Evolutionary conservation across 2,113 vertebrate genomes (phyloP).

Genomic region (Anarrhichthys ocellatus): DNA sequence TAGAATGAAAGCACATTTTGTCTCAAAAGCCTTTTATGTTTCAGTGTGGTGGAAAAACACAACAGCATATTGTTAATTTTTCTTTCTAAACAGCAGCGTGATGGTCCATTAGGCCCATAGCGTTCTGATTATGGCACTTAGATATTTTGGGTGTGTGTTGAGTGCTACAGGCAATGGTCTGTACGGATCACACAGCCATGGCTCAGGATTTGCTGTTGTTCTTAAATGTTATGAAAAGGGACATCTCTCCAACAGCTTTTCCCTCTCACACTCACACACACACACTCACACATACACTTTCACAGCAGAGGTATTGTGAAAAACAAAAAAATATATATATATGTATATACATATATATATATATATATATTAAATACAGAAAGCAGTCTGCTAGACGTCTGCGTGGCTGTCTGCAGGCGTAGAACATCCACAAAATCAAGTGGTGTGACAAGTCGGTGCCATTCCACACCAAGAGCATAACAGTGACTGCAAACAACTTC

Average conservation of each 20-base stretch:
- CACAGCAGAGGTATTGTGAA: too few relatives aligned
- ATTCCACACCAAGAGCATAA: conserved; percentile 42
- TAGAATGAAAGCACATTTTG: background rate
- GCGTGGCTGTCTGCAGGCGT: conserved; percentile 35
- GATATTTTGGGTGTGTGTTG: background rate
- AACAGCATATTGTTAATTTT: conserved; percentile 9
- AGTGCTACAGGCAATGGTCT: conserved; percentile 22
- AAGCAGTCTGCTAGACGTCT: conserved; percentile 15
- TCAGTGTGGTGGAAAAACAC: background rate
- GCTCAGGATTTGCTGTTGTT: conserved; percentile 26
- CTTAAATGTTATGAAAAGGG: background rate
- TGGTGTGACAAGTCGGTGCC: conserved; percentile 59
- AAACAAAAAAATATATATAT: too few relatives aligned
- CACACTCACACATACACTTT: too few relatives aligned
- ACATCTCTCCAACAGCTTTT: background rate
- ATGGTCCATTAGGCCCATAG: conserved; percentile 16
- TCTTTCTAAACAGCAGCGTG: conserved; percentile 18
- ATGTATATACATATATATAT: too few relatives aligned
- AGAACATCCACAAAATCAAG: conserved; percentile 50
- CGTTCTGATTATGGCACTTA: conserved; percentile 9
- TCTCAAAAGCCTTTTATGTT: background rate
- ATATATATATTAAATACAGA: background rate
- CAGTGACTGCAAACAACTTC: conserved; percentile 46
- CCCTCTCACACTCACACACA: background rate
- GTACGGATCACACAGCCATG: conserved; percentile 19